Evolutionary conservation across 2,797 vertebrate species (phyloP).

Genomic region (Alauda arvensis): DNA sequence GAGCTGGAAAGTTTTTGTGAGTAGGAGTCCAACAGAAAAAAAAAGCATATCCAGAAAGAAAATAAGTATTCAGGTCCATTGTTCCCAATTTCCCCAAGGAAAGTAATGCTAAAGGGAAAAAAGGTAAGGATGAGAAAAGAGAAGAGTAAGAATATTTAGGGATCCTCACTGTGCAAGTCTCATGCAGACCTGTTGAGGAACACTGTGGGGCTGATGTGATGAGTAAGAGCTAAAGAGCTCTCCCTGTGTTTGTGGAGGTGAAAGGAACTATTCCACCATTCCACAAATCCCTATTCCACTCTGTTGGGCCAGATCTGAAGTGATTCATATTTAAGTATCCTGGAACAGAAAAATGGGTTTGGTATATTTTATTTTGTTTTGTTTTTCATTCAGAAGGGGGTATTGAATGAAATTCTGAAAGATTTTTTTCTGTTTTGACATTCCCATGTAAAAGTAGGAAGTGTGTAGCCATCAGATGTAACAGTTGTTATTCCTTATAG

Average conservation of each 20-base stretch:
- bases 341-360: neutral
- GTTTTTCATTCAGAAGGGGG: neutral
- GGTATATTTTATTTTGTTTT: neutral
- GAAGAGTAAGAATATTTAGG: neutral
- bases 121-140: neutral
- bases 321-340: neutral
- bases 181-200: fast-evolving
- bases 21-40: neutral
- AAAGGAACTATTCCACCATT: neutral
- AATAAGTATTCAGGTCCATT: neutral
- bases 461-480: neutral
- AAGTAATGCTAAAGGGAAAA: neutral
- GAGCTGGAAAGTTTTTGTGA: neutral
- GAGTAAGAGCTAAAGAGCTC: neutral
- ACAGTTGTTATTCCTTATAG: neutral
- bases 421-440: neutral
- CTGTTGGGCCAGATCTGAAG: neutral
- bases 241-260: neutral
- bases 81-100: neutral
- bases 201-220: neutral
- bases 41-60: neutral
- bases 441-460: neutral
- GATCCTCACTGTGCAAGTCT: neutral
- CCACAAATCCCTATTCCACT: neutral
- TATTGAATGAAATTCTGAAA: neutral